Evolutionary conservation across 2,888 invertebrate genomes (phyloP), one percentile per base, ranked within the genome.

Genomic region (Lithosia quadra): DNA sequence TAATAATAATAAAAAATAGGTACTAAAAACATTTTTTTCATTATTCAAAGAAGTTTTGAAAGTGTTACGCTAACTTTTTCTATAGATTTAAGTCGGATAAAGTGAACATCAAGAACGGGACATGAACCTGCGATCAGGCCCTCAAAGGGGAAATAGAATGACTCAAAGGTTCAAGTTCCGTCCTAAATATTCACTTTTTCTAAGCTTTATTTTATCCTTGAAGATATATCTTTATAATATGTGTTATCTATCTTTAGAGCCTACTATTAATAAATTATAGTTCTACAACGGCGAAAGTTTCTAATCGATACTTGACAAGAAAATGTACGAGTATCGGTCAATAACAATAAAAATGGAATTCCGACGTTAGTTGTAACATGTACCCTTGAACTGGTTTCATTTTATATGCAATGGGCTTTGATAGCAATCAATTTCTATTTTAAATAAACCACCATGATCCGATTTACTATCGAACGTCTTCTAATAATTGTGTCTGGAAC

Each of bases 341-440:
- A 88, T 88, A 88, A 87, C 84, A 84, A 88, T 90, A 88, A 89
- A 88, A 84, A 81, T 75, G 82, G 75, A 85, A 86, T 84, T 77
- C 81, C 82, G 75, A 81, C 79, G 79, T 79, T 60, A 67, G 63
- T 70, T 73, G 68, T 74, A 75, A 65, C 78, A 73, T 69, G 77
- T 82, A 88, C 86, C 90, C 91, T 91, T 91, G 91, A 86, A 82
- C 91, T 88, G 85, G 74, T 87, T 90, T 84, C 83, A 78, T 82
- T 84, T 79, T 77, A 69, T 73, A 69, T 72, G 69, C 69, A 78
- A 71, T 69, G 69, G 76, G 65, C 75, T 71, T 68, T 75, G 72
- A 76, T 79, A 73, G 78, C 69, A 62, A 77, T 74, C 63, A 61
- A 73, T 28, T 62, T 67, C 68, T 74, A 64, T 68, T 68, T 71